A percentile compares a stretch with the other conserved stretches of the same genome.
Evolutionary conservation across 2,113 vertebrate genomes (phyloP).

Genomic region (Porphyrio hochstetteri): DNA sequence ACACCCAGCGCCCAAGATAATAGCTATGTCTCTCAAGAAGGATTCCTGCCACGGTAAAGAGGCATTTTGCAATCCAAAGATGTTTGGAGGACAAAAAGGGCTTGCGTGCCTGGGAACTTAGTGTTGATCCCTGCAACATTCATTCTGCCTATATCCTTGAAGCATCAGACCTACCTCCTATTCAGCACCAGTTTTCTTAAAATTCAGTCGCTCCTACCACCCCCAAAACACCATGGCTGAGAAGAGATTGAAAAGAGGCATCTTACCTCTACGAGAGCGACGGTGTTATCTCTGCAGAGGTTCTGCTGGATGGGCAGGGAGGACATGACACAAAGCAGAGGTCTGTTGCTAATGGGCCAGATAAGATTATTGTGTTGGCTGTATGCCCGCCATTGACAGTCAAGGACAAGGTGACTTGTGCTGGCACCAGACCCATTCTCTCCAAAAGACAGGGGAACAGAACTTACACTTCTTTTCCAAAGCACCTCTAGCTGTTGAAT

Average conservation of each 20-base stretch:
- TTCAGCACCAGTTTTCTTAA: background rate
- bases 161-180: background rate
- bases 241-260: background rate
- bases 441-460: background rate
- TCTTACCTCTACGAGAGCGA: background rate
- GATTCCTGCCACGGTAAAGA: background rate
- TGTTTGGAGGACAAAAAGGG: background rate
- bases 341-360: constrained; percentile 1
- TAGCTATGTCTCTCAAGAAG: background rate
- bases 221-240: background rate
- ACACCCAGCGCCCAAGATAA: background rate
- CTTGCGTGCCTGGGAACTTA: background rate
- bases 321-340: background rate
- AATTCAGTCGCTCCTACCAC: background rate
- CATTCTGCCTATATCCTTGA: background rate
- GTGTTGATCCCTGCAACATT: background rate
- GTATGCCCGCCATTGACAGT: background rate
- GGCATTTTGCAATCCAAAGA: background rate
- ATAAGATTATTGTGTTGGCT: background rate
- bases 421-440: background rate
- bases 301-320: background rate
- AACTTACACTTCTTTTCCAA: background rate
- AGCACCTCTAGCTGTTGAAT: background rate
- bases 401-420: background rate
- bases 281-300: background rate